These are phyloP conservation scores for Sebastes schlegelii DNA, from an alignment of 2,113 vertebrate genomes.

Conservation along the genomic window DNA sequence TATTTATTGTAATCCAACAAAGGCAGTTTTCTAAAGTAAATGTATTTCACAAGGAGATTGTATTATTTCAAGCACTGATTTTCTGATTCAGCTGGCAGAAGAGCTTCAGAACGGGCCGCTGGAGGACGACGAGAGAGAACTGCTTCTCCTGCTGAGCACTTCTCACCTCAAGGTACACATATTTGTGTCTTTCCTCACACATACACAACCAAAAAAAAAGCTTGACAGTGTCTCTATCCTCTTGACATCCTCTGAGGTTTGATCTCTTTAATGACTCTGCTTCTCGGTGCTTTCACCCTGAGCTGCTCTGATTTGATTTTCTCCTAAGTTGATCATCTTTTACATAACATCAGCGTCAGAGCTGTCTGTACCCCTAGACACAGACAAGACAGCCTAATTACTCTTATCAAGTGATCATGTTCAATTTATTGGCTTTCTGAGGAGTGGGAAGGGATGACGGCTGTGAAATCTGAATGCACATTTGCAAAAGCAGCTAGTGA, in stretches of 20 bases:
- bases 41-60: background rate
- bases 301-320: constrained; percentile 33
- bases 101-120: constrained; percentile 89
- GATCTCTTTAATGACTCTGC: constrained; percentile 3
- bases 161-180: constrained; percentile 91
- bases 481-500: background rate
- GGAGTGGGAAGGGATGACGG: background rate
- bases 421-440: constrained; percentile 29
- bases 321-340: constrained; percentile 34
- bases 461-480: background rate
- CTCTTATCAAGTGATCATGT: constrained; percentile 40
- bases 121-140: constrained; percentile 89
- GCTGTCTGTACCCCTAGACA: constrained; percentile 6
- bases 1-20: background rate
- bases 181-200: background rate
- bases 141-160: constrained; percentile 90
- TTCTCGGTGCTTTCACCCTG: background rate
- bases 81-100: constrained; percentile 89
- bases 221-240: background rate
- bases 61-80: background rate
- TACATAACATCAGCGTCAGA: constrained; percentile 26
- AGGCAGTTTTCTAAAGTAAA: background rate
- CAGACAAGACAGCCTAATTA: constrained; percentile 32
- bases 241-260: background rate
- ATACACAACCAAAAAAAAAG: background rate